phyloP scores from a whole-genome alignment of 2,113 vertebrate species.

The Strix aluco region DNA sequence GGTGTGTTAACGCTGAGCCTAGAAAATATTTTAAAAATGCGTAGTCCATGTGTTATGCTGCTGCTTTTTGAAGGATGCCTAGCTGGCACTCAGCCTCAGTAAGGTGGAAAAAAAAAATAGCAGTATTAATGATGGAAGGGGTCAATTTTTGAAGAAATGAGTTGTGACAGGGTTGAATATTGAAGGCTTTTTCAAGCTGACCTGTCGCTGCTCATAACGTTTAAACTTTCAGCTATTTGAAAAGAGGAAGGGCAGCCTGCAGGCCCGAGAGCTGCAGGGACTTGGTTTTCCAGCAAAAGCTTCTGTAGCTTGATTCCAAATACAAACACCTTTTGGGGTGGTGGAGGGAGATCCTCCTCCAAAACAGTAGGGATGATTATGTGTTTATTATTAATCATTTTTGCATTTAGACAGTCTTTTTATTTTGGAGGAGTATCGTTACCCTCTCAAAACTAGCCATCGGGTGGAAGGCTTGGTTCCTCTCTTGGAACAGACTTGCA shows the following conservation, averaged over 20 bases:
- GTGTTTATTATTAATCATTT: neutral
- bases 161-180: neutral
- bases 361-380: accelerated
- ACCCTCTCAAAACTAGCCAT: accelerated
- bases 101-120: neutral
- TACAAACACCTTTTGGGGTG: neutral
- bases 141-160: neutral
- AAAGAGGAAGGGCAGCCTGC: neutral
- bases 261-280: neutral
- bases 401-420: neutral
- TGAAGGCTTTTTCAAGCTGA: neutral
- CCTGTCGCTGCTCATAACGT: neutral
- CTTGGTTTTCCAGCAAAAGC: neutral
- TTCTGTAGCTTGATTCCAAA: neutral
- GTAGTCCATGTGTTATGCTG: neutral
- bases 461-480: neutral
- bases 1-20: neutral
- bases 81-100: neutral
- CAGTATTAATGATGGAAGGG: neutral
- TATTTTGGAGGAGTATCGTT: neutral
- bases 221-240: neutral
- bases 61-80: neutral
- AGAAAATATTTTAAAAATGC: accelerated
- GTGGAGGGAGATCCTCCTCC: neutral
- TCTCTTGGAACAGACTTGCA: neutral